A percentile compares a stretch with the other conserved stretches of the same genome.
Evolutionary conservation across 2,888 invertebrate genomes (phyloP).

Genomic region (Abrostola tripartita): DNA sequence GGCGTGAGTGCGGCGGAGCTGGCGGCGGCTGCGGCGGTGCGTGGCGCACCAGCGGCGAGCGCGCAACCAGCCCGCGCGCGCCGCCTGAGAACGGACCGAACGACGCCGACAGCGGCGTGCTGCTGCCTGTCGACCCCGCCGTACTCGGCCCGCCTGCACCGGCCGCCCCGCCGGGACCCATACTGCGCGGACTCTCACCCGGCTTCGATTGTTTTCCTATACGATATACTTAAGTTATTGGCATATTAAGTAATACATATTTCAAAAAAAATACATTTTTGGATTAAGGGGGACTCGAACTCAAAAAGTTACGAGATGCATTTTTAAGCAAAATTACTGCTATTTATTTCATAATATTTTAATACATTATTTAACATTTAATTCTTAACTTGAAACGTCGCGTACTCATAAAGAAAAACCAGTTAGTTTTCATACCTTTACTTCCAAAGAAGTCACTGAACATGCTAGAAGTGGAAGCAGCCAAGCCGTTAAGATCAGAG

Average conservation of each 20-base stretch:
- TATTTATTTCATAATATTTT: too few species aligned
- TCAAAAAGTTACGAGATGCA: too few species aligned
- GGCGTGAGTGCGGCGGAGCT: conserved; percentile 91
- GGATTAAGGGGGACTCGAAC: too few species aligned
- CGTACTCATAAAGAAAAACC: neutral
- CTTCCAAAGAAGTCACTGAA: conserved; percentile 97
- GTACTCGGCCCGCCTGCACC: conserved; percentile 29
- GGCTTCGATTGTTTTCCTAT: conserved; percentile 68
- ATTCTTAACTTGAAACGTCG: neutral
- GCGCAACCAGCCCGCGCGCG: conserved; percentile 95
- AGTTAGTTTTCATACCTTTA: conserved; percentile 83
- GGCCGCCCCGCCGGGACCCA: conserved; percentile 15
- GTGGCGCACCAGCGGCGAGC: conserved; percentile 96
- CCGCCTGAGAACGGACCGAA: conserved; percentile 89
- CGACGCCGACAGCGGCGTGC: conserved; percentile 61
- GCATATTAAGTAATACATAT: too few species aligned
- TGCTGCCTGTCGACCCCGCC: conserved; percentile 13
- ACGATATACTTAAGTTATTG: neutral
- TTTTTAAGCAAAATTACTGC: too few species aligned
- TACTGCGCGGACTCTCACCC: conserved; percentile 30
- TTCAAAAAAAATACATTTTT: neutral
- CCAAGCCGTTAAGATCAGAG: conserved; percentile 96
- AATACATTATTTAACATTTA: too few species aligned
- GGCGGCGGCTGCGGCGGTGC: conserved; percentile 90
- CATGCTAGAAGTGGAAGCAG: conserved; percentile 97